Base-by-base conservation (phyloP, 2,888 invertebrate genomes). In the Chromoteleia sp. region DNA sequence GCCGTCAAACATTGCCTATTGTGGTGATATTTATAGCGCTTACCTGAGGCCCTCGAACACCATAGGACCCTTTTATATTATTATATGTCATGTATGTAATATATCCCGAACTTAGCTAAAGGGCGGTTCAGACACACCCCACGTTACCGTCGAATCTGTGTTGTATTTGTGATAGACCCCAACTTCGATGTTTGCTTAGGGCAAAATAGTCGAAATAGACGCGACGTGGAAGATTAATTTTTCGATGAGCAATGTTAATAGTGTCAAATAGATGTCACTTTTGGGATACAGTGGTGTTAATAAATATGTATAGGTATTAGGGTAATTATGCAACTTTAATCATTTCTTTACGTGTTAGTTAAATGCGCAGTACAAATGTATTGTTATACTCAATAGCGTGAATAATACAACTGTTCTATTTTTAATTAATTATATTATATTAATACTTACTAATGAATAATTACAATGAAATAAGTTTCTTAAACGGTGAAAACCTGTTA, bases 1-100 rank as follows among this genome's bases (percentile, higher is more conserved):
- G 85, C 85, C 88, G 89, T 89, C 83, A 83, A 83, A 84, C 79
- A 83, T 52, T 48, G 56, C 25, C 82, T 74, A 79, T 81, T 85
- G 82, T 81, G 41, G 33, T 12, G 63, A 75, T 77, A 85, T 85
- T 85, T 84, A 84, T 83, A 74, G 76, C 77, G 67, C 54, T 83
- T 81, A 75, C 81, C 82, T 67, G 83, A 71, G 81, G 54, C 58
- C 58, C 61, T 79, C 43, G n/a, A 73, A 68, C 65, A 36, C 58
- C 59, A 15, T 63, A 43, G 63, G 68, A 79, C 79, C 77, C 80
- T 70, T 76, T 78, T 56, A 39, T 71, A 75, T 52, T 79, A 67
- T 75, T 70, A 71, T 79, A 54, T 59, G 54, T 68, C 78, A 61
- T 79, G 39, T 58, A 74, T 58, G 80, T 63, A 70, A 80, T 80